phyloP scores from a whole-genome alignment of 2,113 vertebrate species.

The Turnix velox region DNA sequence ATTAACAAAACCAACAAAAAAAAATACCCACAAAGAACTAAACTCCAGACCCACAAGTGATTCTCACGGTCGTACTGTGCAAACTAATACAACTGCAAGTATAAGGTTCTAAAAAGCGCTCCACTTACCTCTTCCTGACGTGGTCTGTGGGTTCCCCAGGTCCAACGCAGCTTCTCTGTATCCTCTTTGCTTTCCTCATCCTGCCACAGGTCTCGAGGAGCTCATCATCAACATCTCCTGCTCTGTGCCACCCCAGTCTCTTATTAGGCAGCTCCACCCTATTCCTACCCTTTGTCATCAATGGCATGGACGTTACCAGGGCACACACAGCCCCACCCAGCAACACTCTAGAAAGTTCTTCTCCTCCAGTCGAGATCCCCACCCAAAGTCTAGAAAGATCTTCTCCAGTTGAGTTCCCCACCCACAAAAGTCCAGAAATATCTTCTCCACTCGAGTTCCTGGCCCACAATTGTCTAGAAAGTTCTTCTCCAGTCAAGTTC shows the following conservation, averaged over 20 bases:
- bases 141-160: accelerated
- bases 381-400: neutral
- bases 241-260: accelerated
- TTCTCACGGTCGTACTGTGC: neutral
- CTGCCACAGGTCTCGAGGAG: neutral
- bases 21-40: neutral
- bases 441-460: neutral
- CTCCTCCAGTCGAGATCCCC: neutral
- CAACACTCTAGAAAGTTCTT: neutral
- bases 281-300: neutral
- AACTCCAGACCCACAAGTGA: neutral
- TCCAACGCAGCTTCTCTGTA: neutral
- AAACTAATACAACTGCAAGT: neutral
- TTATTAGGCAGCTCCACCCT: neutral
- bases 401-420: neutral
- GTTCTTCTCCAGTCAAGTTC: neutral
- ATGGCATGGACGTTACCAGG: no score
- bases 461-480: no score
- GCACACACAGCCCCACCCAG: no score
- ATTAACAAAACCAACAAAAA: neutral
- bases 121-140: neutral
- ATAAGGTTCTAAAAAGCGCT: neutral
- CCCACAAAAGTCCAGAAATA: neutral
- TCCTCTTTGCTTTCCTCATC: accelerated
- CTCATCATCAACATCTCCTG: accelerated